Conservation (phyloP, 2,113 vertebrate species). For the Odontesthes bonariensis region DNA sequence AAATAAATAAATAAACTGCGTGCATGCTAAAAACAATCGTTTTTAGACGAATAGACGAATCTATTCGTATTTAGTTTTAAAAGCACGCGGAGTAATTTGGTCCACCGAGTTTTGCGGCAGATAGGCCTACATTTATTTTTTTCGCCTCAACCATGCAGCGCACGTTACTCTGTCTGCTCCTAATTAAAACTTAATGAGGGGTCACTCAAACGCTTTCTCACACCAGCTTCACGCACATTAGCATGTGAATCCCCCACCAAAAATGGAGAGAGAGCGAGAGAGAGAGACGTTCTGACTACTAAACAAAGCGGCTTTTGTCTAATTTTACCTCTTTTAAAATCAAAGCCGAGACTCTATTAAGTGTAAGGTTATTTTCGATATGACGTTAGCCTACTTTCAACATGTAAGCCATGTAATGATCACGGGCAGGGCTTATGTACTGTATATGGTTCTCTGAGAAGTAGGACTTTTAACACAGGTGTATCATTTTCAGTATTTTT, state of each 20-base stretch:
- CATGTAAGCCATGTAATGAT: neutral
- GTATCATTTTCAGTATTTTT: constrained; percentile 11
- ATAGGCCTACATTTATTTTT: constrained; percentile 60
- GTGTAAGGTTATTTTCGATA: neutral
- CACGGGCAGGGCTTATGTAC: neutral
- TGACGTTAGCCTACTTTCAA: neutral
- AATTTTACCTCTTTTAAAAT: too few species aligned
- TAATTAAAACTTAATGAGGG: constrained; percentile 74
- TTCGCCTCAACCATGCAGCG: constrained; percentile 45
- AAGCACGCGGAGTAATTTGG: constrained; percentile 16
- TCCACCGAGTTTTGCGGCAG: constrained; percentile 32
- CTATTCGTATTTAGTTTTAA: constrained; percentile 24
- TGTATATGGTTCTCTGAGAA: neutral
- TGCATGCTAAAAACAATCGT: neutral
- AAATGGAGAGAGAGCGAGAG: neutral
- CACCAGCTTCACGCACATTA: neutral
- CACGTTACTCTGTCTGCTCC: constrained; percentile 59
- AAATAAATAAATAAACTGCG: neutral
- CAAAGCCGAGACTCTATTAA: neutral
- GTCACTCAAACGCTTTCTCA: constrained; percentile 54
- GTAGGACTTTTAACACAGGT: neutral
- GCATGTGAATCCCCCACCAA: constrained; percentile 11
- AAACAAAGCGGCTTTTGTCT: neutral
- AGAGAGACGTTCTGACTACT: neutral
- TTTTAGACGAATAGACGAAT: too few species aligned